phyloP scores from a whole-genome alignment of 2,797 vertebrate species.

The Cirrhinus molitorella region DNA sequence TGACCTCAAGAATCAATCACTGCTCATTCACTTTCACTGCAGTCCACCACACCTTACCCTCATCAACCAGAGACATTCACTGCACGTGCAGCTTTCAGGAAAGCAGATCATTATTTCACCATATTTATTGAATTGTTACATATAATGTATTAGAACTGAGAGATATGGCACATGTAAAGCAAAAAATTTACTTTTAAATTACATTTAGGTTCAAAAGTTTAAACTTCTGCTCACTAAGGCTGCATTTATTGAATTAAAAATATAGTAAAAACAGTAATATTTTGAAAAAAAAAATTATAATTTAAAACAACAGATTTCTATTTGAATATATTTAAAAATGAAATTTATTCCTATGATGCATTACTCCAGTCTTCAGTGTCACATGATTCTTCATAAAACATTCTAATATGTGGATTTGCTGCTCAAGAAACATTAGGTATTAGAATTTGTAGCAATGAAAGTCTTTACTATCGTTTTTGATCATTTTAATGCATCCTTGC shows the following conservation, averaged over 20 bases:
- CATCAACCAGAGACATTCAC: not conserved
- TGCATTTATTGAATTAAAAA: not conserved
- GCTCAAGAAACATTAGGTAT: too few species aligned
- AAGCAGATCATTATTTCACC: not conserved
- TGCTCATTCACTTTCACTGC: slow-evolving; percentile 7
- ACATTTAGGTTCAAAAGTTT: not conserved
- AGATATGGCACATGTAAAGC: not conserved
- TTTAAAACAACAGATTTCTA: not conserved
- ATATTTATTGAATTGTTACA: not conserved
- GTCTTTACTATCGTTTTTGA: not conserved
- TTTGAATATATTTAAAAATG: not conserved
- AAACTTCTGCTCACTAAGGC: not conserved
- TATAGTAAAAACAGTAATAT: not conserved
- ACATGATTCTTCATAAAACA: not conserved
- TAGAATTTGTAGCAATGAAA: too few species aligned
- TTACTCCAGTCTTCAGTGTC: not conserved
- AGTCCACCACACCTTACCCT: not conserved
- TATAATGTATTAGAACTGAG: not conserved
- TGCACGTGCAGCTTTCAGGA: not conserved
- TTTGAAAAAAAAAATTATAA: not conserved
- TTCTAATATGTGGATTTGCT: not conserved
- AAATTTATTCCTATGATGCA: not conserved
- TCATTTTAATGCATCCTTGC: not conserved
- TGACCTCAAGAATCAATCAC: slow-evolving; percentile 18
- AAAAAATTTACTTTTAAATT: not conserved